Evolutionary conservation across 2,888 invertebrate genomes (phyloP).

Genomic region (Anthophora plumipes): DNA sequence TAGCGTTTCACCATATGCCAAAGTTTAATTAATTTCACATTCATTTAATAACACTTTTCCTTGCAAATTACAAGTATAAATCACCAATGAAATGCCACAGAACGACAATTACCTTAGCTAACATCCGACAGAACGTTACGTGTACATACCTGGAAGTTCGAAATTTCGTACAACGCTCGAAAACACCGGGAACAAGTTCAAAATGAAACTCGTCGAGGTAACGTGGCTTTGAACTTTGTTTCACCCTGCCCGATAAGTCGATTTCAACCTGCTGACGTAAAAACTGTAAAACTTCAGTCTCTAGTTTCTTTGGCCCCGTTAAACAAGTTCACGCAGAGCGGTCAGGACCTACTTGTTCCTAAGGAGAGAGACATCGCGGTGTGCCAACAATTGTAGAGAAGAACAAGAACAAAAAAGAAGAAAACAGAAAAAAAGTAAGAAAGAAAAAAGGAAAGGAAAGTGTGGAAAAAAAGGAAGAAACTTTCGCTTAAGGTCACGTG

Average conservation of each 20-base stretch:
- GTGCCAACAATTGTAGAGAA: conserved; percentile 51
- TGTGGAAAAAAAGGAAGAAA: conserved; percentile 12
- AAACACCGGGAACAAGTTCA: conserved; percentile 38
- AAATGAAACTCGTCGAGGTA: conserved; percentile 62
- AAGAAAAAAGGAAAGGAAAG: background rate
- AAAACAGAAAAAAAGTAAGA: background rate
- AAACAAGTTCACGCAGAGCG: conserved; percentile 71
- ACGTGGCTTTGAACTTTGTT: conserved; percentile 73
- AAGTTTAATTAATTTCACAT: too few relatives aligned
- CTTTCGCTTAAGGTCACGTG: conserved; percentile 57
- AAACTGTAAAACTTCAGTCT: conserved; percentile 73
- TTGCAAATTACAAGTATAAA: background rate
- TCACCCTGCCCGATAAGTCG: conserved; percentile 72
- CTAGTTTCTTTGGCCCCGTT: conserved; percentile 75
- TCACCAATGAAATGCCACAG: background rate
- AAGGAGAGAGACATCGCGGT: conserved; percentile 42
- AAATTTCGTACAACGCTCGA: background rate
- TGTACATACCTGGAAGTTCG: background rate
- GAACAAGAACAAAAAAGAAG: background rate
- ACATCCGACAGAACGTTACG: background rate
- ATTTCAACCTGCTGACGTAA: conserved; percentile 71
- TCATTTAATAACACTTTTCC: background rate
- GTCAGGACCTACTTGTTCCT: conserved; percentile 63
- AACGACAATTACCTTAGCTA: background rate
- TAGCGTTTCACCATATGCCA: too few relatives aligned